These are phyloP conservation scores for Psophia crepitans DNA, from an alignment of 2,113 vertebrate genomes.

Conservation along the genomic window DNA sequence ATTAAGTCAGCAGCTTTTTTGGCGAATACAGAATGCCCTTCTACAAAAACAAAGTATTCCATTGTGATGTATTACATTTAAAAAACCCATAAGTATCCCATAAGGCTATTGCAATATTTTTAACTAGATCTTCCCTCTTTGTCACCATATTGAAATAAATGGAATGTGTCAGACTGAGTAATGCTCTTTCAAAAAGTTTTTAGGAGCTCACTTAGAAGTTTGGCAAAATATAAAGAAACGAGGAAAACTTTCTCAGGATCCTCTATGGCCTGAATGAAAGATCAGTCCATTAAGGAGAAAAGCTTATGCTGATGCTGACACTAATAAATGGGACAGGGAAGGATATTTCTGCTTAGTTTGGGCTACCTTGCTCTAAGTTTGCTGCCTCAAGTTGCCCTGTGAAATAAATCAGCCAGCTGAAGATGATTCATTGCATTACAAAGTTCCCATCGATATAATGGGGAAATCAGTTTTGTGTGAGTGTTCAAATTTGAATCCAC, in stretches of 20 bases:
- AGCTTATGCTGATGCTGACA: slow-evolving; percentile 63
- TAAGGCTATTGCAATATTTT: slow-evolving; percentile 71
- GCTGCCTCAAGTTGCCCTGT: slow-evolving; percentile 22
- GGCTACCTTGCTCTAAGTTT: slow-evolving; percentile 56
- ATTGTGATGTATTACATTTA: slow-evolving; percentile 68
- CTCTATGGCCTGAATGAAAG: slow-evolving; percentile 63
- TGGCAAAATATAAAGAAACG: slow-evolving; percentile 59
- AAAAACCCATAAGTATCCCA: slow-evolving; percentile 65
- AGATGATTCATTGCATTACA: slow-evolving; percentile 37
- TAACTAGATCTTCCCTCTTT: slow-evolving; percentile 68
- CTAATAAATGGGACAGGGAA: slow-evolving; percentile 53
- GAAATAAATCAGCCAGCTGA: slow-evolving; percentile 54
- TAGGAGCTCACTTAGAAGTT: slow-evolving; percentile 54
- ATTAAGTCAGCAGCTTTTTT: slow-evolving; percentile 72
- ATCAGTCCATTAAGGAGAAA: slow-evolving; percentile 54
- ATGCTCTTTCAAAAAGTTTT: slow-evolving; percentile 69
- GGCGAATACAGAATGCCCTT: slow-evolving; percentile 53
- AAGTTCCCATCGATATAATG: slow-evolving; percentile 51
- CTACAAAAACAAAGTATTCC: slow-evolving; percentile 73
- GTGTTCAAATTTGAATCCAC: background rate
- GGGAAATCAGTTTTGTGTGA: slow-evolving; percentile 30
- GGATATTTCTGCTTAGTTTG: slow-evolving; percentile 39
- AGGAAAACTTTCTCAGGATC: slow-evolving; percentile 72
- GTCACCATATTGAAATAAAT: slow-evolving; percentile 68
- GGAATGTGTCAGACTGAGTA: slow-evolving; percentile 68